Percentiles rank a stretch among this genome's conserved stretches.
Conservation (phyloP, 2,888 invertebrate species). For the Drosophila robusta region DNA sequence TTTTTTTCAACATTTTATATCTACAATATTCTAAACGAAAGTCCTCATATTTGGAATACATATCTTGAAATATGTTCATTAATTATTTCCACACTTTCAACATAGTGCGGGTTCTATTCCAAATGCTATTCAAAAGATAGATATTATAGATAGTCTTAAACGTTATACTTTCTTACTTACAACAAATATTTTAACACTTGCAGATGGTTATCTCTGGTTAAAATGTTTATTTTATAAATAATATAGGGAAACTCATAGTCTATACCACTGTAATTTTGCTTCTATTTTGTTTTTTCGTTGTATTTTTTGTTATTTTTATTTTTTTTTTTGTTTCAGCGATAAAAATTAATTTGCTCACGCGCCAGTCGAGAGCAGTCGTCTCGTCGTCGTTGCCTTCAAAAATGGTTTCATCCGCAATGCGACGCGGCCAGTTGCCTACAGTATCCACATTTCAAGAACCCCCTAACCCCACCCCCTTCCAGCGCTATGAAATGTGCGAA, state of each 20-base stretch:
- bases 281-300: constrained; percentile 4
- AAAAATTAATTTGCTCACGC: constrained; percentile 80
- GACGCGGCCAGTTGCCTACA: constrained; percentile 62
- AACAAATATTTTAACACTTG: too few species aligned
- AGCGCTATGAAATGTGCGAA: constrained; percentile 49
- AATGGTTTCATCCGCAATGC: constrained; percentile 77
- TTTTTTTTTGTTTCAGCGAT: constrained; percentile 47
- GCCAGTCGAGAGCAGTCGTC: constrained; percentile 48
- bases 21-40: too few species aligned
- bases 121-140: too few species aligned
- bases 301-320: constrained; percentile 38
- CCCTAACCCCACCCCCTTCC: background rate
- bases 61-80: too few species aligned
- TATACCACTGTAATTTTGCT: background rate
- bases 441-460: background rate
- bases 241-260: constrained; percentile 9
- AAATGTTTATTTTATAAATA: background rate
- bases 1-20: too few species aligned
- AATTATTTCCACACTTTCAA: too few species aligned
- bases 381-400: constrained; percentile 39
- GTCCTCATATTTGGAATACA: too few species aligned
- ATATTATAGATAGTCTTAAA: too few species aligned
- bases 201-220: too few species aligned
- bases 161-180: too few species aligned
- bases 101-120: too few species aligned